Evolutionary conservation across 2,797 vertebrate genomes (phyloP).

Genomic region (Varecia variegata): DNA sequence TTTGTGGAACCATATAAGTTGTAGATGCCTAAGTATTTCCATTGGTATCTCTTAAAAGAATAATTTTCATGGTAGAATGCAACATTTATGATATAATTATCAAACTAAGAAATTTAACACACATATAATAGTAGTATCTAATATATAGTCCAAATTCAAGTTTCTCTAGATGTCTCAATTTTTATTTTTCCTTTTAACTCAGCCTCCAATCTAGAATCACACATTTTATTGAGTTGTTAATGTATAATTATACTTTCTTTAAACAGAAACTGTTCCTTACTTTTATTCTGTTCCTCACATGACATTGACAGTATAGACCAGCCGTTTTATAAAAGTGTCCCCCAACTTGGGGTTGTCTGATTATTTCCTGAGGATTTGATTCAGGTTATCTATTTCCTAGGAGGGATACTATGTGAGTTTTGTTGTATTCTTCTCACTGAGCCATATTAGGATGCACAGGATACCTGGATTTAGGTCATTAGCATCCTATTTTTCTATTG

Average conservation of each 20-base stretch:
- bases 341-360: neutral
- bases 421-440: neutral
- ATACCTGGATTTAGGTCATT: neutral
- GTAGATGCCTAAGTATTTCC: neutral
- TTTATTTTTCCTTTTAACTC: neutral
- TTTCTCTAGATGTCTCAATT: neutral
- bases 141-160: neutral
- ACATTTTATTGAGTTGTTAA: neutral
- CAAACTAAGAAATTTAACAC: neutral
- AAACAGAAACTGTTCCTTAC: neutral
- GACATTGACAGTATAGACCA: neutral
- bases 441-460: neutral
- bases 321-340: neutral
- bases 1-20: neutral
- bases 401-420: neutral
- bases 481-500: neutral
- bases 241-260: neutral
- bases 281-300: neutral
- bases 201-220: neutral
- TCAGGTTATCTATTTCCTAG: neutral
- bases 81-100: neutral
- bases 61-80: neutral
- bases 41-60: neutral
- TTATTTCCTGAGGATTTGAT: neutral
- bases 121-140: neutral